Conservation (phyloP, 2,888 invertebrate species). For the Epinotia bilunana region DNA sequence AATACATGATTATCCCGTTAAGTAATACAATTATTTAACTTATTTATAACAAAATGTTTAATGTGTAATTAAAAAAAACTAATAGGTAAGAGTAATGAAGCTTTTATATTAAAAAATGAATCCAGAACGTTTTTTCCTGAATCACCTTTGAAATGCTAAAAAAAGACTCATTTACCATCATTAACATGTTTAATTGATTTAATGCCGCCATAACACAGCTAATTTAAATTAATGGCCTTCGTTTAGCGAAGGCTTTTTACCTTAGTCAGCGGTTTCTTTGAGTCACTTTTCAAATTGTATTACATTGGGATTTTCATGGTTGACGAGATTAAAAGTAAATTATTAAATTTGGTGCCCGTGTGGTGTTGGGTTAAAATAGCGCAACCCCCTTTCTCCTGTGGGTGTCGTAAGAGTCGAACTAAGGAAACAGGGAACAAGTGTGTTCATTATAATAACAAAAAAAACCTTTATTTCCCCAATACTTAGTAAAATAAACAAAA, state of each 20-base stretch:
- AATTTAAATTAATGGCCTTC: constrained; percentile 37
- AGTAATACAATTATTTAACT: too few relatives aligned
- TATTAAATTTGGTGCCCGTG: neutral
- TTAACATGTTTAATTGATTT: constrained; percentile 41
- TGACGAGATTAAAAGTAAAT: neutral
- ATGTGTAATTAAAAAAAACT: neutral
- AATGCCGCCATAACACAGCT: constrained; percentile 27
- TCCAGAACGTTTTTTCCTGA: neutral
- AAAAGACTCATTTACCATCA: constrained; percentile 24
- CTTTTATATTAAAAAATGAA: neutral
- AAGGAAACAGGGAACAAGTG: too few relatives aligned
- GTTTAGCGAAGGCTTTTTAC: constrained; percentile 28
- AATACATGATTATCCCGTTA: too few relatives aligned
- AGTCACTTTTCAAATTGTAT: constrained; percentile 35
- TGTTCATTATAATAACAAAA: too few relatives aligned
- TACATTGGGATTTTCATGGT: neutral
- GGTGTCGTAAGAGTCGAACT: too few relatives aligned
- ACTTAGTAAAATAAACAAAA: too few relatives aligned
- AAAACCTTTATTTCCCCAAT: too few relatives aligned
- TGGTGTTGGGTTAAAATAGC: too few relatives aligned
- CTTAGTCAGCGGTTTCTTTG: constrained; percentile 36
- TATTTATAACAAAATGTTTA: too few relatives aligned
- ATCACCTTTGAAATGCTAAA: constrained; percentile 1
- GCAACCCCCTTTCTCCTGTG: too few relatives aligned
- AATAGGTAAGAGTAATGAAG: neutral